Evolutionary conservation across 1,140 invertebrate species (phyloP).

Genomic region (Telenomus remus): DNA sequence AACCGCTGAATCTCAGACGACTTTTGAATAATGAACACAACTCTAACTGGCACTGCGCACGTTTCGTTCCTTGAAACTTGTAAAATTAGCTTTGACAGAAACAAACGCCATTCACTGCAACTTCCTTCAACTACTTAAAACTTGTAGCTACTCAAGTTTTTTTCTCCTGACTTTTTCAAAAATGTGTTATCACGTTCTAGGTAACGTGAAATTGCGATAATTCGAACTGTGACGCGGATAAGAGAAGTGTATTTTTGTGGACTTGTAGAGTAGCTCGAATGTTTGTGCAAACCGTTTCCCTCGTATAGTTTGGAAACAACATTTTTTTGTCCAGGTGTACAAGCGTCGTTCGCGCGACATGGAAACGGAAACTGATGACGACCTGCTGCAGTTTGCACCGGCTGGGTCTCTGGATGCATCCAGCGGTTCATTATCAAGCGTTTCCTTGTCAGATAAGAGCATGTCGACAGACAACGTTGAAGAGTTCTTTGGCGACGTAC

Average conservation of each 20-base stretch:
- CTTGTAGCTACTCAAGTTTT: too few relatives aligned
- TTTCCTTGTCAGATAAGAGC: slow-evolving; percentile 84
- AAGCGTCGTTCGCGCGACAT: slow-evolving; percentile 87
- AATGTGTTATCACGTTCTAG: too few relatives aligned
- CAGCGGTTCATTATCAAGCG: slow-evolving; percentile 79
- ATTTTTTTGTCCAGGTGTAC: slow-evolving; percentile 78
- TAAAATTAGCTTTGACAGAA: slow-evolving; percentile 31
- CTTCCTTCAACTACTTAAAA: too few relatives aligned
- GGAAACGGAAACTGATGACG: slow-evolving; percentile 84
- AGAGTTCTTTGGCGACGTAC: slow-evolving; percentile 88
- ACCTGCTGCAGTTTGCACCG: slow-evolving; percentile 78
- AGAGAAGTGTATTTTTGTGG: too few relatives aligned
- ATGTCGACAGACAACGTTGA: slow-evolving; percentile 89
- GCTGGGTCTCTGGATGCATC: slow-evolving; percentile 76
- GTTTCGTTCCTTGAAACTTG: slow-evolving; percentile 44
- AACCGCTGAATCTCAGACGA: slow-evolving; percentile 67
- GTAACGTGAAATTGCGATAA: too few relatives aligned
- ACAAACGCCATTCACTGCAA: not conserved
- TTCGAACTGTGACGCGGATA: too few relatives aligned
- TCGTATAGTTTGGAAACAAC: not conserved
- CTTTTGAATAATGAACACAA: slow-evolving; percentile 73
- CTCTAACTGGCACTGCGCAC: slow-evolving; percentile 51
- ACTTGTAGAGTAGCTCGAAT: too few relatives aligned
- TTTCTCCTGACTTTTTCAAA: too few relatives aligned
- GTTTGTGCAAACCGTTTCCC: too few relatives aligned